A percentile compares a stretch with the other conserved stretches of the same genome.
phyloP scores from a whole-genome alignment of 2,113 vertebrate genomes.

The Hystrix cristata region DNA sequence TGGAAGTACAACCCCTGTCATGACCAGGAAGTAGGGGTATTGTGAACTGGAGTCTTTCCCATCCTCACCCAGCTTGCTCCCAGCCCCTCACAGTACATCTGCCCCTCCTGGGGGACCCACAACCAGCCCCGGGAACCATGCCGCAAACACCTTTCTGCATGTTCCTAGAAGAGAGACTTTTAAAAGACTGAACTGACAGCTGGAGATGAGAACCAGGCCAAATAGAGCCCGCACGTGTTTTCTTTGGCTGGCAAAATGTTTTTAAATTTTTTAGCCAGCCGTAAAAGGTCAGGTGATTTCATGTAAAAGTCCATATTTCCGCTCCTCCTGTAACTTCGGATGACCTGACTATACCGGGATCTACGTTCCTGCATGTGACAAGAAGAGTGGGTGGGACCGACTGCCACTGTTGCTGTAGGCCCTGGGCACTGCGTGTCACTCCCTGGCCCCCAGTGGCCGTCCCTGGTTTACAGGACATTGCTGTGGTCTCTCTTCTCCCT shows the following conservation, averaged over 20 bases:
- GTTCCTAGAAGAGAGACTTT: neutral
- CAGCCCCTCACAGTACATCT: neutral
- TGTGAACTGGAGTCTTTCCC: accelerated
- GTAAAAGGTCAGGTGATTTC: constrained; percentile 76
- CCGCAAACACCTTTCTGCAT: neutral
- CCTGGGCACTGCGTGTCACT: neutral
- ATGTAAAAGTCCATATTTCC: constrained; percentile 57
- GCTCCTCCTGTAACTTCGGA: constrained; percentile 40
- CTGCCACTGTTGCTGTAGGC: neutral
- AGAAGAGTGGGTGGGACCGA: neutral
- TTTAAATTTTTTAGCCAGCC: constrained; percentile 66
- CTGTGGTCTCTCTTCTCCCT: neutral
- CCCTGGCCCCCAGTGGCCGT: too few species aligned
- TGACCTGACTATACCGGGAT: neutral
- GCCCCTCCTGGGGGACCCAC: neutral
- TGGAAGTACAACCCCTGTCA: neutral
- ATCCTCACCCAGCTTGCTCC: neutral
- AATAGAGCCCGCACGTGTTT: neutral
- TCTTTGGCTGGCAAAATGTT: constrained; percentile 72
- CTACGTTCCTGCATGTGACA: neutral
- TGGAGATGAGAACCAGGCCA: neutral
- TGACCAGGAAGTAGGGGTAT: too few species aligned
- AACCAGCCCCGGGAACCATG: too few species aligned
- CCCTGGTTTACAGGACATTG: neutral
- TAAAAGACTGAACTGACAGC: neutral